A percentile compares a stretch with the other conserved stretches of the same genome.
These are phyloP conservation scores for Parnassius smintheus DNA, from an alignment of 2,888 invertebrate species.

Conservation along the genomic window DNA sequence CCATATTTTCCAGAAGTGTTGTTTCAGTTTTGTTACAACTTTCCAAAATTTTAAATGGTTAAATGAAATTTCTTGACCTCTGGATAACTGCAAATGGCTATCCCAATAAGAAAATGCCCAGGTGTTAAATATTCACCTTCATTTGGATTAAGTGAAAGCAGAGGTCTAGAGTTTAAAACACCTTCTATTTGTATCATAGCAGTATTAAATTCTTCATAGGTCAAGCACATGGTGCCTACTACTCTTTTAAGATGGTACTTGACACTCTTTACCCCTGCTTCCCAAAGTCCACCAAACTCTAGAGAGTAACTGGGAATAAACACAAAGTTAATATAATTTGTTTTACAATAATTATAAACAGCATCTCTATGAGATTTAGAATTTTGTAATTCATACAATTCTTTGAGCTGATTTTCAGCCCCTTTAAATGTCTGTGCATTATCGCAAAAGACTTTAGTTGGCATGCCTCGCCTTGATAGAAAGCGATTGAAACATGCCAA, in stretches of 20 bases:
- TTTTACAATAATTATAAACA: slow-evolving; percentile 7
- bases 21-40: not conserved
- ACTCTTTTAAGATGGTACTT: not conserved
- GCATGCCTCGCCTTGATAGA: slow-evolving; percentile 28
- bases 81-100: not conserved
- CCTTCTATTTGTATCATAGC: not conserved
- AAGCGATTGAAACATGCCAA: slow-evolving; percentile 30
- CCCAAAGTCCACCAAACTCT: no score
- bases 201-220: slow-evolving; percentile 1
- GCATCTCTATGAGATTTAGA: slow-evolving; percentile 20
- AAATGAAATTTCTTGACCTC: not conserved
- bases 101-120: slow-evolving; percentile 4
- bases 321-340: not conserved
- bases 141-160: not conserved
- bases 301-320: slow-evolving; percentile 2
- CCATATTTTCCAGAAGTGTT: not conserved
- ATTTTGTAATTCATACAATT: slow-evolving; percentile 21
- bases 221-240: not conserved
- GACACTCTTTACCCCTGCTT: no score
- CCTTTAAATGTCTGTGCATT: slow-evolving; percentile 31
- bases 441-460: slow-evolving; percentile 30
- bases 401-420: slow-evolving; percentile 27
- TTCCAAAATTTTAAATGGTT: not conserved
- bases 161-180: no score
- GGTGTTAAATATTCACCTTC: not conserved